Conservation (phyloP, 2,797 vertebrate species). For the Smutsia temminckii region DNA sequence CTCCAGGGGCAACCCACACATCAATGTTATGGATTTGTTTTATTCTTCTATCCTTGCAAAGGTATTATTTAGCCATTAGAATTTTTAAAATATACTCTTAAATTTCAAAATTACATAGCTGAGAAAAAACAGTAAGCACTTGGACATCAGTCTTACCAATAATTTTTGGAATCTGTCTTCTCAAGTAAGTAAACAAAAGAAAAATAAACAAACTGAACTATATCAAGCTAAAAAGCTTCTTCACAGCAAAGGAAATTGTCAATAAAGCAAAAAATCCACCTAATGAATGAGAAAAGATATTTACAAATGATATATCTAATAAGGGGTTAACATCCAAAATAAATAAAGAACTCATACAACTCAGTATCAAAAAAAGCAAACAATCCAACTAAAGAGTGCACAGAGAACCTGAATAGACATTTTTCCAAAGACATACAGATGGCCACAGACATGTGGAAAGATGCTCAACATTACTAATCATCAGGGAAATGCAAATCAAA, state of each 20-base stretch:
- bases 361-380: not conserved
- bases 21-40: not conserved
- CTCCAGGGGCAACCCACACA: not conserved
- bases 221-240: not conserved
- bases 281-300: not conserved
- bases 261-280: not conserved
- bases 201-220: not conserved
- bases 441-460: not conserved
- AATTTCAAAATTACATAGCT: constrained; percentile 54
- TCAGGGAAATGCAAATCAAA: not conserved
- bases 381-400: no score
- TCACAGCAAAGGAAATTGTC: not conserved
- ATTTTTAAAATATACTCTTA: constrained; percentile 57
- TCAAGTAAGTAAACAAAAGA: not conserved
- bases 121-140: constrained; percentile 52
- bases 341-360: not conserved
- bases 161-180: not conserved
- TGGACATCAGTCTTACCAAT: not conserved
- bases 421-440: not conserved
- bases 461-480: not conserved
- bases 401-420: not conserved
- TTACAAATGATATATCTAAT: not conserved
- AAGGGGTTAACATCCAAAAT: no score
- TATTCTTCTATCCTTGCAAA: not conserved
- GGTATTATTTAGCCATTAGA: constrained; percentile 45